phyloP scores from a whole-genome alignment of 23 tunicate species.

The Corella eumyota region DNA sequence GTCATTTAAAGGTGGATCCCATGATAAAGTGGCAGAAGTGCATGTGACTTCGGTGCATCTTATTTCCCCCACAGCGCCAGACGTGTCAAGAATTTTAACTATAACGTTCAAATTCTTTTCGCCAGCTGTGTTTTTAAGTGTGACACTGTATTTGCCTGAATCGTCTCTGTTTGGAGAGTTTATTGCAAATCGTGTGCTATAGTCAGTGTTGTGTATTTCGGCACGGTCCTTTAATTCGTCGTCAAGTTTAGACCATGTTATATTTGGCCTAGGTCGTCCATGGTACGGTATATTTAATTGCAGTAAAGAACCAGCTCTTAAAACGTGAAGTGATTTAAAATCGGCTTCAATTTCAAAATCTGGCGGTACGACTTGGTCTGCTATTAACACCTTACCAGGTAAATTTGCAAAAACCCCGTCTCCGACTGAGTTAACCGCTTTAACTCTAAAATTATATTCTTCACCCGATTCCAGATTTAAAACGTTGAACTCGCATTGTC shows the following conservation, averaged over 20 bases:
- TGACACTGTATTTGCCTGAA: constrained; percentile 50
- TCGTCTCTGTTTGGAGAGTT: constrained; percentile 36
- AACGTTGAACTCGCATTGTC: constrained; percentile 21
- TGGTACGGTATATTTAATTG: constrained; percentile 10
- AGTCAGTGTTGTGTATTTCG: constrained; percentile 39
- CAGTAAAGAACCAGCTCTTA: constrained; percentile 29
- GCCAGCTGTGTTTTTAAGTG: constrained; percentile 34
- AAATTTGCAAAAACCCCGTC: constrained; percentile 16
- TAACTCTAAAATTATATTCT: constrained; percentile 28
- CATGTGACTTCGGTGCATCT: constrained; percentile 33
- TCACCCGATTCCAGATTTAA: constrained; percentile 23
- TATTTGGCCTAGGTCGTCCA: constrained; percentile 49
- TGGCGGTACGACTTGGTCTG: constrained; percentile 35
- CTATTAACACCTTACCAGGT: constrained; percentile 14
- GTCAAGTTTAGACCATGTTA: constrained; percentile 35
- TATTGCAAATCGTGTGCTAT: constrained; percentile 22
- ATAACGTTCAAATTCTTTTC: constrained; percentile 19
- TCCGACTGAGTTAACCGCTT: constrained; percentile 53
- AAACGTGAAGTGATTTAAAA: constrained; percentile 38
- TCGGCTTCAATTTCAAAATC: constrained; percentile 43
- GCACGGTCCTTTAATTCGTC: constrained; percentile 27
- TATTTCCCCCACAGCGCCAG: constrained; percentile 35
- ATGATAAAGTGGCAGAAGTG: constrained; percentile 21
- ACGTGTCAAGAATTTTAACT: constrained; percentile 53
- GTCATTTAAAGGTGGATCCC: constrained; percentile 56